Evolutionary conservation across 2,113 vertebrate genomes (phyloP).

Genomic region (Epinephelus moara): DNA sequence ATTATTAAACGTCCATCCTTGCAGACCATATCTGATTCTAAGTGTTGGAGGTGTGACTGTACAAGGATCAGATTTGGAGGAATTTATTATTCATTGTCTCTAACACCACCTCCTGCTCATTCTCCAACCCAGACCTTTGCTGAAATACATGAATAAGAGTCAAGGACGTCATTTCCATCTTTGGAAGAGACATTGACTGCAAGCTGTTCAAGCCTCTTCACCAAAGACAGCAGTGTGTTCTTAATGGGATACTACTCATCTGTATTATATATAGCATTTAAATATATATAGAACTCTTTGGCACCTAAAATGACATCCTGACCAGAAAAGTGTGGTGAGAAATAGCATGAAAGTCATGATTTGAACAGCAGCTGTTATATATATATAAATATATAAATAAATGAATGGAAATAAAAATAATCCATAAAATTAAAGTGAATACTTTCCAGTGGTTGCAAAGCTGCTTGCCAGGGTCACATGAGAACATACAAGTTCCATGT

Average conservation of each 20-base stretch:
- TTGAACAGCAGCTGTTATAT: background rate
- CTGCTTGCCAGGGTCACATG: background rate
- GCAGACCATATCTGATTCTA: slow-evolving; percentile 30
- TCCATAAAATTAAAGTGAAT: background rate
- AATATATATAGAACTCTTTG: background rate
- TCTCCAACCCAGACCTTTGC: background rate
- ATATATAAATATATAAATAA: no score
- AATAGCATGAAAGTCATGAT: background rate
- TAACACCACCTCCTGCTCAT: background rate
- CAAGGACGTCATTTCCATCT: slow-evolving; percentile 26
- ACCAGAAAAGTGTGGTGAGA: background rate
- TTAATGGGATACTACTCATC: slow-evolving; percentile 9
- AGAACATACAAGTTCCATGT: background rate
- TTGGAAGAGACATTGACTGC: background rate
- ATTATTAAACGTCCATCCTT: slow-evolving; percentile 51
- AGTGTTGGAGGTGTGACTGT: slow-evolving; percentile 27
- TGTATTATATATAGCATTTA: background rate
- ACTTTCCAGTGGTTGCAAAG: background rate
- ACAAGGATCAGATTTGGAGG: slow-evolving; percentile 44
- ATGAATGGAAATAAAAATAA: background rate
- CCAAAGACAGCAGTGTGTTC: background rate
- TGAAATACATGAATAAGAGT: slow-evolving; percentile 18
- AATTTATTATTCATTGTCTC: slow-evolving; percentile 57
- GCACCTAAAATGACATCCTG: background rate
- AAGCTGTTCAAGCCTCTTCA: slow-evolving; percentile 2